Evolutionary conservation across 2,888 invertebrate species (phyloP).

Genomic region (Drosophila paracracens): DNA sequence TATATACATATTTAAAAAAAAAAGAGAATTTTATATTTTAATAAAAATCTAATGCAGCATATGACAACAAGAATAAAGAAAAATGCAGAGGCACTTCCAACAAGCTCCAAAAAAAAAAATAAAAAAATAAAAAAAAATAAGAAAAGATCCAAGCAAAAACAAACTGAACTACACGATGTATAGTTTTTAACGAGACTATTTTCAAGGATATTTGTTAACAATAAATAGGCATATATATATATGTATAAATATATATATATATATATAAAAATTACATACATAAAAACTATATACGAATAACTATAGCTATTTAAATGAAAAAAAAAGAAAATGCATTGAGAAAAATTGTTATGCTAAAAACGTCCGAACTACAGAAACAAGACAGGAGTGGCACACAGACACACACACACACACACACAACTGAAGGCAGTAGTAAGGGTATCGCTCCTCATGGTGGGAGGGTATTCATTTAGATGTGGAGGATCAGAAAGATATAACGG

Average conservation of each 20-base stretch:
- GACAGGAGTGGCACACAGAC: constrained; percentile 1
- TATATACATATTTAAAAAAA: constrained; percentile 36
- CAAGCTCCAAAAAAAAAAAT: constrained; percentile 50
- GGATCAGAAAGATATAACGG: constrained; percentile 4
- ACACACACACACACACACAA: neutral
- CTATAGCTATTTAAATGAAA: constrained; percentile 41
- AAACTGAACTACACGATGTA: constrained; percentile 58
- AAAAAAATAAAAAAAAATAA: constrained; percentile 37
- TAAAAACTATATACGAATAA: constrained; percentile 40
- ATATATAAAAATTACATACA: constrained; percentile 23
- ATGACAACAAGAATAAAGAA: constrained; percentile 61
- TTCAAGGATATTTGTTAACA: constrained; percentile 57
- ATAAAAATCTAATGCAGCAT: constrained; percentile 61
- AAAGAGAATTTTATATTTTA: constrained; percentile 69
- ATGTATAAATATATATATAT: constrained; percentile 5
- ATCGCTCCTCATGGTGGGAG: neutral
- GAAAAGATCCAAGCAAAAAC: constrained; percentile 7
- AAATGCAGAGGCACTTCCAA: constrained; percentile 39
- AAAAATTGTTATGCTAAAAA: constrained; percentile 47
- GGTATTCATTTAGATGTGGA: neutral
- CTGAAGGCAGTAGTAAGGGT: neutral
- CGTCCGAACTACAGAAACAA: constrained; percentile 34
- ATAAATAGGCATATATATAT: constrained; percentile 40
- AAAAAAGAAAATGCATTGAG: constrained; percentile 29
- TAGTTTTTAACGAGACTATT: constrained; percentile 69